A percentile compares a stretch with the other conserved stretches of the same genome.
phyloP scores from a whole-genome alignment of 2,113 vertebrate genomes.

The Austrofundulus limnaeus region DNA sequence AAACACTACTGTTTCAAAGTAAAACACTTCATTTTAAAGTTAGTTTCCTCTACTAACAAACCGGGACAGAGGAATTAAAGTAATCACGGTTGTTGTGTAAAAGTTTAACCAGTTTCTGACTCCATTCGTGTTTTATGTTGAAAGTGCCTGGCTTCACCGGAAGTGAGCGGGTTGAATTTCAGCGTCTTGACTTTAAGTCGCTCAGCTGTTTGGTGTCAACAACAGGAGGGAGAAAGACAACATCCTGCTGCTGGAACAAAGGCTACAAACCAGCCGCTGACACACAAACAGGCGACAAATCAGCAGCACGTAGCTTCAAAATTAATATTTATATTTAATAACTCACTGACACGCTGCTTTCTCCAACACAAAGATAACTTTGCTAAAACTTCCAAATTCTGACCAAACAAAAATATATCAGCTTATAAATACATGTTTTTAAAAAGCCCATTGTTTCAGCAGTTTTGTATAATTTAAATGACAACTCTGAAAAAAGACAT shows the following conservation, averaged over 20 bases:
- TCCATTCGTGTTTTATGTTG: constrained; percentile 28
- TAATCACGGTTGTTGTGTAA: too few species aligned
- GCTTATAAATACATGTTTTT: too few species aligned
- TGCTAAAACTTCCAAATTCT: too few species aligned
- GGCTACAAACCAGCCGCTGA: too few species aligned
- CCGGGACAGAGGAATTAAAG: too few species aligned
- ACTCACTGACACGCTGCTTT: too few species aligned
- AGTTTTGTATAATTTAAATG: not conserved
- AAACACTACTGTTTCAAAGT: not conserved
- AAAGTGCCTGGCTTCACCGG: not conserved
- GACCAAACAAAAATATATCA: too few species aligned
- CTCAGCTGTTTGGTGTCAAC: constrained; percentile 75
- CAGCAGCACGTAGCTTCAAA: too few species aligned
- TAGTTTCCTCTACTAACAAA: not conserved
- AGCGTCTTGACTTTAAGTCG: constrained; percentile 14
- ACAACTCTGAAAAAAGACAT: not conserved
- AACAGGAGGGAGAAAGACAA: constrained; percentile 28
- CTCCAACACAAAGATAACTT: not conserved
- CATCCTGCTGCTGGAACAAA: too few species aligned
- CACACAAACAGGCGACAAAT: constrained; percentile 40
- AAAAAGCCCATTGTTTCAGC: too few species aligned
- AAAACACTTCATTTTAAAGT: not conserved
- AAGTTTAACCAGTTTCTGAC: not conserved
- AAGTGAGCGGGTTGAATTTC: accelerated
- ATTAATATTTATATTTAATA: too few species aligned